Conservation (phyloP, 2,113 vertebrate species). For the Mola mola region DNA sequence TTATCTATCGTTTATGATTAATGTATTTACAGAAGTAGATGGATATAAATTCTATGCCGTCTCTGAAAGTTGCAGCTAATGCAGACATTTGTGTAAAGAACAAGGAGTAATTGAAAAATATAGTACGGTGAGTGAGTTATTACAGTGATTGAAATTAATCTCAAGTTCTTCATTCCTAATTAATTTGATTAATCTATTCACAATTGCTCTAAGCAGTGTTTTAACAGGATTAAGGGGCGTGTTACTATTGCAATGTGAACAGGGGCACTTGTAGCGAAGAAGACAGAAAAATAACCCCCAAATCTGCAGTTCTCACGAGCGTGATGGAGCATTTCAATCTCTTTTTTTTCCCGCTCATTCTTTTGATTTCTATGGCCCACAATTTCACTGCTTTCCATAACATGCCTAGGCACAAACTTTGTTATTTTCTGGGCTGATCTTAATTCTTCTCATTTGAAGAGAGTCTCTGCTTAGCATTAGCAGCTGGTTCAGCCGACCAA, state of each 20-base stretch:
- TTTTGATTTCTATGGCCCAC: too few species aligned
- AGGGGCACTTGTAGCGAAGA: too few species aligned
- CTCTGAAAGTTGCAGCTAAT: too few species aligned
- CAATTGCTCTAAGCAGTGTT: neutral
- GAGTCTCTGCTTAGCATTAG: neutral
- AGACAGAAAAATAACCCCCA: neutral
- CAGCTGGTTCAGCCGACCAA: neutral
- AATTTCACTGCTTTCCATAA: neutral
- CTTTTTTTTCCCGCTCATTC: too few species aligned
- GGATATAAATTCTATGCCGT: too few species aligned
- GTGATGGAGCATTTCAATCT: too few species aligned
- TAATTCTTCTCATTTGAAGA: neutral
- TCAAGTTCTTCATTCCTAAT: neutral
- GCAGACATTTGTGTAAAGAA: neutral
- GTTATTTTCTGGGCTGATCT: neutral
- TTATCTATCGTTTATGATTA: too few species aligned
- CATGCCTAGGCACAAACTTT: neutral
- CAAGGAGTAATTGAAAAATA: neutral
- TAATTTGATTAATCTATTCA: conserved; percentile 1
- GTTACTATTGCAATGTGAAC: neutral
- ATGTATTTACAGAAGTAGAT: too few species aligned
- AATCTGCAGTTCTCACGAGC: neutral
- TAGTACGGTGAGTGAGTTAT: neutral
- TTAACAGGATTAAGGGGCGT: neutral
- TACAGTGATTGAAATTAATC: neutral